A percentile compares a stretch with the other conserved stretches of the same genome.
phyloP scores from a whole-genome alignment of 2,888 invertebrate genomes.

The Aethes cnicana region DNA sequence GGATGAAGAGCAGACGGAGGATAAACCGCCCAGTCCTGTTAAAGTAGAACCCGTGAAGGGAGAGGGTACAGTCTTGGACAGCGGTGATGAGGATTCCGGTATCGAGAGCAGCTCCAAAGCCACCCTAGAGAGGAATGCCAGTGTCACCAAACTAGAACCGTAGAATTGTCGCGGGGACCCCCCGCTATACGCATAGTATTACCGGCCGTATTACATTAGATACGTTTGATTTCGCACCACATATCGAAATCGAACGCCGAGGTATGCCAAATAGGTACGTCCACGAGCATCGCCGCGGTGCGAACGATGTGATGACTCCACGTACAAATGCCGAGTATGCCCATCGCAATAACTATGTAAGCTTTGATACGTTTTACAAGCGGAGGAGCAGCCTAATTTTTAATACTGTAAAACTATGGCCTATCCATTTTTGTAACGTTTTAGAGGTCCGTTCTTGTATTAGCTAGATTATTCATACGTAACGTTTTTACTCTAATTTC shows the following conservation, averaged over 20 bases:
- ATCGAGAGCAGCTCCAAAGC: slow-evolving; percentile 84
- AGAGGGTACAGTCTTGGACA: slow-evolving; percentile 84
- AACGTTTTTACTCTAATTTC: slow-evolving; percentile 62
- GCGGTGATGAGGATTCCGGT: slow-evolving; percentile 85
- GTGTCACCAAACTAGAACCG: slow-evolving; percentile 53
- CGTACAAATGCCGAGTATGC: slow-evolving; percentile 65
- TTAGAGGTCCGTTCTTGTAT: slow-evolving; percentile 41
- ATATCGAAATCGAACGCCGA: slow-evolving; percentile 47
- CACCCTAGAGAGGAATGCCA: slow-evolving; percentile 78
- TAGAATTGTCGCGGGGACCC: slow-evolving; percentile 8
- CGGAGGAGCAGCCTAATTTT: slow-evolving; percentile 38
- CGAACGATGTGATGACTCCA: too few relatives aligned
- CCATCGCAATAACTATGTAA: slow-evolving; percentile 39
- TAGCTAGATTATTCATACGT: slow-evolving; percentile 67
- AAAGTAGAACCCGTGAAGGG: slow-evolving; percentile 70
- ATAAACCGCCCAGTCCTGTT: slow-evolving; percentile 41
- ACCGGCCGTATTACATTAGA: slow-evolving; percentile 39
- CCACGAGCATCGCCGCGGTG: too few relatives aligned
- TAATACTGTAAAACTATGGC: slow-evolving; percentile 39
- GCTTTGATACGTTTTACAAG: slow-evolving; percentile 49
- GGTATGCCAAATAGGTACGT: slow-evolving; percentile 17
- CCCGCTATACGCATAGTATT: slow-evolving; percentile 41
- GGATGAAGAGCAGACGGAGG: slow-evolving; percentile 41
- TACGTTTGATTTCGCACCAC: slow-evolving; percentile 38
- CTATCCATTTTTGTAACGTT: slow-evolving; percentile 41